phyloP scores from a whole-genome alignment of 2,888 invertebrate genomes.

The Fabriciana adippe region DNA sequence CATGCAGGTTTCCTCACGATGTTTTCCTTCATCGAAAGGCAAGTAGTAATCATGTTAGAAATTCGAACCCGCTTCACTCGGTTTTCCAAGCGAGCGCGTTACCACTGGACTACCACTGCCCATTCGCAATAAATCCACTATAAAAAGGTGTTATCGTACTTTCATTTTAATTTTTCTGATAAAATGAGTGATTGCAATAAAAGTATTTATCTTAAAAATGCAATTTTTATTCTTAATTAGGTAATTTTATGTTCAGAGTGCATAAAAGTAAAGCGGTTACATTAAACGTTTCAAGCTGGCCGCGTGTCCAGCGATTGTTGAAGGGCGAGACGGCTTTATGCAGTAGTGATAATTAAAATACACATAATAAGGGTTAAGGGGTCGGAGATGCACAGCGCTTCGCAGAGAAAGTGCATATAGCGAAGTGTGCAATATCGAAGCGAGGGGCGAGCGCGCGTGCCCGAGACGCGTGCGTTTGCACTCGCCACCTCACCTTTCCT shows the following conservation, averaged over 20 bases:
- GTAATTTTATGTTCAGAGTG: background rate
- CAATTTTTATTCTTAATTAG: background rate
- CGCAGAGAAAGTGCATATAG: conserved; percentile 41
- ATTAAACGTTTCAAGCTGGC: conserved; percentile 23
- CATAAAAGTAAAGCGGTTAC: conserved; percentile 14
- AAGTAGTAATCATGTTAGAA: too few species aligned
- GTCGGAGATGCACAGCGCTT: conserved; percentile 34
- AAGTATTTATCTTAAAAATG: too few species aligned
- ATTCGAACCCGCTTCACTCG: too few species aligned
- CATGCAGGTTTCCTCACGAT: too few species aligned
- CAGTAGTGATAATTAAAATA: conserved; percentile 40
- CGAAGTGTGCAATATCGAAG: conserved; percentile 31
- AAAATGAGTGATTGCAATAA: too few species aligned
- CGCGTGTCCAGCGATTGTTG: conserved; percentile 32
- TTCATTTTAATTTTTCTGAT: too few species aligned
- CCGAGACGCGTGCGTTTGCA: conserved; percentile 33
- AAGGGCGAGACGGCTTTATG: conserved; percentile 35
- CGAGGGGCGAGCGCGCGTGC: conserved; percentile 44
- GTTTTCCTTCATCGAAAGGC: too few species aligned
- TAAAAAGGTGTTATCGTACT: too few species aligned
- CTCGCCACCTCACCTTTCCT: conserved; percentile 20
- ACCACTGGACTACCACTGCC: too few species aligned
- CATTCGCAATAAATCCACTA: too few species aligned
- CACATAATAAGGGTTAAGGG: conserved; percentile 38
- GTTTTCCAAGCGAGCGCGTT: too few species aligned